Evolutionary conservation across 2,797 vertebrate genomes (phyloP).

Genomic region (Phrynocephalus guinanensis): DNA sequence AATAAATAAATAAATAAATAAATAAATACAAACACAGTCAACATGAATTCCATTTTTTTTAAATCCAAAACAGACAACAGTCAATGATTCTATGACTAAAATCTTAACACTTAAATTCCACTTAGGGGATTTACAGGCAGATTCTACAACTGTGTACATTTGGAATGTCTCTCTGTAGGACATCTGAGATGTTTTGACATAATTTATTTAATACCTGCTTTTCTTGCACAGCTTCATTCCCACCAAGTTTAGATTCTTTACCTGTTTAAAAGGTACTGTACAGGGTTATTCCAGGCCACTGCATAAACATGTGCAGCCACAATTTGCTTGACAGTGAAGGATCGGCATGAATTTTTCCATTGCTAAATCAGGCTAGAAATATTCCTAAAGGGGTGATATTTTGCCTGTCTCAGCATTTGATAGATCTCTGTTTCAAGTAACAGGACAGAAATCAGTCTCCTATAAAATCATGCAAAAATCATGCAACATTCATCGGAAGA

Average conservation of each 20-base stretch:
- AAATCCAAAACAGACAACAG: not conserved
- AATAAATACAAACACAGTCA: not conserved
- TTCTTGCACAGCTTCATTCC: conserved; percentile 6
- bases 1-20: too few relatives aligned
- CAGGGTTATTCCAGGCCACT: conserved; percentile 9
- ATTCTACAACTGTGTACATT: not conserved
- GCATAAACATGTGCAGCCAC: not conserved
- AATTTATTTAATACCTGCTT: not conserved
- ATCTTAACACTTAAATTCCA: not conserved
- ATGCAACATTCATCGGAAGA: not conserved
- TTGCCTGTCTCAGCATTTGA: not conserved
- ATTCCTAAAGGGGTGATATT: not conserved
- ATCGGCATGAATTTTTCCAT: not conserved
- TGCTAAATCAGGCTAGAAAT: not conserved
- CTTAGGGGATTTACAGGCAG: not conserved
- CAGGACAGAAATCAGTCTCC: not conserved
- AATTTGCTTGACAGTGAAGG: not conserved
- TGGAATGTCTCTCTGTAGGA: not conserved
- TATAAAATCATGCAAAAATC: not conserved
- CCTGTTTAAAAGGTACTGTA: not conserved
- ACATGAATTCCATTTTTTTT: not conserved
- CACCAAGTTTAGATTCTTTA: conserved; percentile 12
- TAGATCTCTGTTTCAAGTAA: conserved; percentile 5
- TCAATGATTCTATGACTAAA: not conserved
- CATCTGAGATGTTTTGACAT: not conserved